Evolutionary conservation across 2,888 invertebrate species (phyloP).

Genomic region (Morpho achilles): DNA sequence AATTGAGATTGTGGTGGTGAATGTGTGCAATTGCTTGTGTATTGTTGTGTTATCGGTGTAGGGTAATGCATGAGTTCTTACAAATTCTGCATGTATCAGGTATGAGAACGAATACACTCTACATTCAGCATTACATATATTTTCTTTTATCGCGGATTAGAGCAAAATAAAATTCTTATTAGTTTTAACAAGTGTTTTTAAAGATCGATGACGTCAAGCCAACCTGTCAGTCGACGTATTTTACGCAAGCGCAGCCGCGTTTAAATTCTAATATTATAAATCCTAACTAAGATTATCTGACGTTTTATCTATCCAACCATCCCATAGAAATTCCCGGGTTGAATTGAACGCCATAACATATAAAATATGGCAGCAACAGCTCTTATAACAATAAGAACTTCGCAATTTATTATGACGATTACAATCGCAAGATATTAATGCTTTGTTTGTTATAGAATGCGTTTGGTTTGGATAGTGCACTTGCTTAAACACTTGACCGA

Average conservation of each 20-base stretch:
- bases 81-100: too few species aligned
- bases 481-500: background rate
- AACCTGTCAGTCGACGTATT: too few species aligned
- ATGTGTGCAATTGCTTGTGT: too few species aligned
- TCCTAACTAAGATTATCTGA: slow-evolving; percentile 18
- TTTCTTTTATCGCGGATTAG: too few species aligned
- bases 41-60: too few species aligned
- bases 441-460: slow-evolving; percentile 21
- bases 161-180: too few species aligned
- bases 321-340: slow-evolving; percentile 20
- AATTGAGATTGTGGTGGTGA: too few species aligned
- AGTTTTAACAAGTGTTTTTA: too few species aligned
- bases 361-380: slow-evolving; percentile 28
- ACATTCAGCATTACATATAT: too few species aligned
- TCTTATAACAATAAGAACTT: slow-evolving; percentile 28
- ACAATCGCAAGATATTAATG: slow-evolving; percentile 27
- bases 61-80: too few species aligned
- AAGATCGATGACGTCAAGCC: too few species aligned
- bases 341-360: slow-evolving; percentile 23
- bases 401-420: slow-evolving; percentile 30
- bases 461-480: slow-evolving; percentile 12
- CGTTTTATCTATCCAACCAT: slow-evolving; percentile 14
- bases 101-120: too few species aligned
- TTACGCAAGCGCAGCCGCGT: background rate
- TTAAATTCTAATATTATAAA: slow-evolving; percentile 20